Base-by-base conservation (phyloP, 2,888 invertebrate genomes). In the Maniola hyperantus region DNA sequence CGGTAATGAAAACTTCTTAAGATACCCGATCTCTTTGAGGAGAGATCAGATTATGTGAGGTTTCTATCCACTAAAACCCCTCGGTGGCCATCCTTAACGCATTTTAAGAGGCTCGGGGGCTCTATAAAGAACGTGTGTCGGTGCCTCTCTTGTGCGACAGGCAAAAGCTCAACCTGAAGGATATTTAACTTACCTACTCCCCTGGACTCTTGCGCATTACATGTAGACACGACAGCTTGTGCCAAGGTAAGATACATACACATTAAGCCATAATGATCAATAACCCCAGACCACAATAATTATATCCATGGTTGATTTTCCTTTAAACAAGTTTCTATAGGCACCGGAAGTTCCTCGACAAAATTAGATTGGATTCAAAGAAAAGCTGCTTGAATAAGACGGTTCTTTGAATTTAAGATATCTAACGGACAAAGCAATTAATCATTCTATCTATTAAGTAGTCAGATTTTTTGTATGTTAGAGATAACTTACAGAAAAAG, bases 321-420 rank as follows among this genome's bases (percentile, higher is more conserved):
- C 54, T 54, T 34, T 54, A 54, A 53, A 54, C 34, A 54, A 54
- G 36, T 39, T 55, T 55, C 55, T 11, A 39, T 55, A 11, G 55
- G 6, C 39, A 55, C 39, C 55, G 55, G 55, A 55, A 55, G 36
- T 55, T 36, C 54, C 54, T 36, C 55, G 39, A 39, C 55, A 55
- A 55, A 36, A 55, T 55, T 55, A 55, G 39, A 55, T 55, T 55
- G 18, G 36, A 55, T 55, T 55, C 55, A 39, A 39, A 36, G 55
- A 55, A 55, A 55, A 18, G 39, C 20, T 39, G 39, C 33, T 54
- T 26, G 1, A 26, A 15, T 34, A 36, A 34, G 15, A 55, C 18
- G 36, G 39, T 55, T 55, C 55, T 39, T 55, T 39, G 20, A 55
- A 36, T 39, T 55, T 18, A 34, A 15, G 18, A 55, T 55, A 26